Base-by-base conservation (phyloP, 2,797 vertebrate genomes). In the Crenichthys baileyi region DNA sequence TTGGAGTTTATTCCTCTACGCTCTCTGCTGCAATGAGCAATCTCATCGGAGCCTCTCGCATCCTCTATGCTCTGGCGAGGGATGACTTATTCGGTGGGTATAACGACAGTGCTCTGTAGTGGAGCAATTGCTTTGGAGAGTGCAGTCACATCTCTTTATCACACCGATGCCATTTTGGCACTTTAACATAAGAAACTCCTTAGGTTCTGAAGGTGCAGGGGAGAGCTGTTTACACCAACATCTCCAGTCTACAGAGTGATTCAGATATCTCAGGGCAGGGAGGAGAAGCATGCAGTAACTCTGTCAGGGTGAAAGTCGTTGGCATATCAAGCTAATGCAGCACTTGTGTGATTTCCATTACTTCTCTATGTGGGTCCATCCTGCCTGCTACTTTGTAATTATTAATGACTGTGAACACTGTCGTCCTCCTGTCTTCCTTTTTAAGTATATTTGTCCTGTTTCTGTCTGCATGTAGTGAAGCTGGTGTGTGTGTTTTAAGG, bases 21-120 rank as follows among this genome's bases (percentile, higher is more conserved):
- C 91, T 97, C 5, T 97, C 97, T 0, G 97, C 97, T 0, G 96
- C 97, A 82, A 97, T 98, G 97, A 97, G 96, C 90, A 97, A 97
- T 90, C 95, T 98, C 53, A 98, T 97, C 0, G 97, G 97, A 44
- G 97, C 97, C 0, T 98, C 97, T 0, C 96, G 97, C 8, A 97
- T 98, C 88, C 96, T 98, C 7, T 98, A 97, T 0, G 97, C 97
- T 3, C 90, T 98, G 87, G 97, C 97, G 41, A 93, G 95, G 61
- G 96, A 98, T 24, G 96, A 98, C 90, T 87, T 98, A 80, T 97
- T 98, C 1, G 97, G 97, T 97, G 91, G 89, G 96, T 92, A 55
- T 26, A 3, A 7, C 18, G 3, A 0, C 29, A 7, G 9, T 15
- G 63, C 50, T 41, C 7, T 83, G 16, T 15, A 26, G 12, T 44